Evolutionary conservation across 1,140 invertebrate genomes (phyloP).

Genomic region (Venturia canescens): DNA sequence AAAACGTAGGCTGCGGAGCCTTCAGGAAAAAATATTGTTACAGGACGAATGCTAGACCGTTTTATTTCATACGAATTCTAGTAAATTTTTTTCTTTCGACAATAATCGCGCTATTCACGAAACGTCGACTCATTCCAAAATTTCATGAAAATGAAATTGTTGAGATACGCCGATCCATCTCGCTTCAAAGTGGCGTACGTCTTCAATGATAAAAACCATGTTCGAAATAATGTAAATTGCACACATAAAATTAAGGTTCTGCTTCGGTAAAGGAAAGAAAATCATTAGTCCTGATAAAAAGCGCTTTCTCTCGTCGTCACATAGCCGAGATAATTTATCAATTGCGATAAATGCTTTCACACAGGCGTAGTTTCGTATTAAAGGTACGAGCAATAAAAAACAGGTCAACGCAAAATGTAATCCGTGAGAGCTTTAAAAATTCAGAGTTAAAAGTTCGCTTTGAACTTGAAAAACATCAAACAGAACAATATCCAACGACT

Average conservation of each 20-base stretch:
- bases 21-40: too few species aligned
- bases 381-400: not conserved
- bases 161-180: too few species aligned
- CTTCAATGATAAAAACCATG: not conserved
- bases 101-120: too few species aligned
- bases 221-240: not conserved
- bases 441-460: not conserved
- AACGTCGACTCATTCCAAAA: too few species aligned
- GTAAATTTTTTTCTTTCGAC: too few species aligned
- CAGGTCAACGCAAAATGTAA: not conserved
- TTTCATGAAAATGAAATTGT: too few species aligned
- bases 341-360: too few species aligned
- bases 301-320: not conserved
- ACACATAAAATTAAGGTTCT: not conserved
- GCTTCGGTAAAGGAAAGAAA: constrained; percentile 12
- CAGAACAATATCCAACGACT: not conserved
- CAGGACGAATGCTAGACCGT: too few species aligned
- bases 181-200: too few species aligned
- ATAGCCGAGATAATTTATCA: too few species aligned
- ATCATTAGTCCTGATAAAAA: not conserved
- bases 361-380: not conserved
- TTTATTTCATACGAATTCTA: too few species aligned
- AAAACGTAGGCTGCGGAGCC: too few species aligned
- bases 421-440: not conserved
- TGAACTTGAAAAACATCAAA: constrained; percentile 1